Conservation (phyloP, 2,888 invertebrate species). For the Silvanus unidentatus region DNA sequence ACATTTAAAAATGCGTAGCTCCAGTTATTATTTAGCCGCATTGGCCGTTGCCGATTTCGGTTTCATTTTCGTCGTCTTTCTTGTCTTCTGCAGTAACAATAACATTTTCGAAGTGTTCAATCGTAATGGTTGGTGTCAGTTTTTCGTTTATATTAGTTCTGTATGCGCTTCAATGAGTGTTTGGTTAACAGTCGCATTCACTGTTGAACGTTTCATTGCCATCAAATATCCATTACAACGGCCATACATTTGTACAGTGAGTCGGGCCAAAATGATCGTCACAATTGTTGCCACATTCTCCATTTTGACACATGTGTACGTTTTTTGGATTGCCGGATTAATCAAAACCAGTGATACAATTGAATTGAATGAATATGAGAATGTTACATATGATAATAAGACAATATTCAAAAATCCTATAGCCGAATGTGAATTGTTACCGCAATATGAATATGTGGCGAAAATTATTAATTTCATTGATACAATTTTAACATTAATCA, state of each 20-base stretch:
- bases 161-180: slow-evolving; percentile 59
- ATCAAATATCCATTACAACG: slow-evolving; percentile 57
- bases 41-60: slow-evolving; percentile 57
- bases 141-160: slow-evolving; percentile 38
- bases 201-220: slow-evolving; percentile 63
- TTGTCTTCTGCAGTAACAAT: slow-evolving; percentile 51
- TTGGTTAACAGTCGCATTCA: slow-evolving; percentile 65
- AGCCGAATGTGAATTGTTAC: slow-evolving; percentile 49
- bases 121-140: slow-evolving; percentile 52
- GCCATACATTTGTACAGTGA: slow-evolving; percentile 56
- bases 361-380: slow-evolving; percentile 45
- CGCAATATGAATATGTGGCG: slow-evolving; percentile 50
- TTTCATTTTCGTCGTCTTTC: slow-evolving; percentile 51
- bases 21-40: slow-evolving; percentile 59
- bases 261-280: slow-evolving; percentile 54
- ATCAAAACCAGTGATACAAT: slow-evolving; percentile 10
- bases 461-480: slow-evolving; percentile 55
- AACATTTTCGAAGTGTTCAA: slow-evolving; percentile 49
- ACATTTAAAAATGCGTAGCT: slow-evolving; percentile 55
- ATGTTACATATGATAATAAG: too few relatives aligned
- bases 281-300: slow-evolving; percentile 45
- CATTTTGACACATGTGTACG: slow-evolving; percentile 38
- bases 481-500: slow-evolving; percentile 56
- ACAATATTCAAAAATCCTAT: not conserved
- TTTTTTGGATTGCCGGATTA: slow-evolving; percentile 41